Conservation (phyloP, 2,113 vertebrate species). For the Equus quagga region DNA sequence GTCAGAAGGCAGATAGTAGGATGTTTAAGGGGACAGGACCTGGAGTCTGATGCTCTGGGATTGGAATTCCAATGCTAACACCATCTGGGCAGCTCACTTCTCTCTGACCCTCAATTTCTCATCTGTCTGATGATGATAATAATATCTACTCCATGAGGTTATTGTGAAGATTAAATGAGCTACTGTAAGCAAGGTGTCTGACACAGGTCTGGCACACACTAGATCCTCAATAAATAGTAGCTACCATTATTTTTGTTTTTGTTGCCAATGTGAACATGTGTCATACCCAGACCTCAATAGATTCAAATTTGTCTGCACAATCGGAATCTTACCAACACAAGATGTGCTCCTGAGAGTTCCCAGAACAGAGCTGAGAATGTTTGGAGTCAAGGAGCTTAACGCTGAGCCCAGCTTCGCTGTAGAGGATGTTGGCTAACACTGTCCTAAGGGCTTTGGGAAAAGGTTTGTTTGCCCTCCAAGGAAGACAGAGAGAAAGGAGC, state of each 20-base stretch:
- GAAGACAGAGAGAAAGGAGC: slow-evolving; percentile 28
- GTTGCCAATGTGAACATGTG: neutral
- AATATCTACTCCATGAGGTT: neutral
- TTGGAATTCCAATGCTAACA: neutral
- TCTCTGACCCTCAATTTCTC: neutral
- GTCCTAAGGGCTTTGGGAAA: neutral
- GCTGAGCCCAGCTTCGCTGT: neutral
- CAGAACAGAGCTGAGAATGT: neutral
- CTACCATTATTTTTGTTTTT: neutral
- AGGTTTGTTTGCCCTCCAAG: neutral
- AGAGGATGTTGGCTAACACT: neutral
- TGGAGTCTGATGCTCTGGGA: neutral
- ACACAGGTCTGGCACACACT: neutral
- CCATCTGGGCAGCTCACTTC: neutral
- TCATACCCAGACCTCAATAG: neutral
- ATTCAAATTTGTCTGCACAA: neutral
- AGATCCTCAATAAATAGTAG: neutral
- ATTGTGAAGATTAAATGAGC: neutral
- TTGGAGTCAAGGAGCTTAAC: neutral
- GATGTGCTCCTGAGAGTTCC: neutral
- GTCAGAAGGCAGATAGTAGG: neutral
- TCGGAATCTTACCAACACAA: neutral
- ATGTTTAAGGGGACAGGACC: neutral
- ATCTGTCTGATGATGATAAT: neutral
- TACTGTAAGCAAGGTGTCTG: neutral